Conservation (phyloP, 2,888 invertebrate species). For the Pandemis corylana region DNA sequence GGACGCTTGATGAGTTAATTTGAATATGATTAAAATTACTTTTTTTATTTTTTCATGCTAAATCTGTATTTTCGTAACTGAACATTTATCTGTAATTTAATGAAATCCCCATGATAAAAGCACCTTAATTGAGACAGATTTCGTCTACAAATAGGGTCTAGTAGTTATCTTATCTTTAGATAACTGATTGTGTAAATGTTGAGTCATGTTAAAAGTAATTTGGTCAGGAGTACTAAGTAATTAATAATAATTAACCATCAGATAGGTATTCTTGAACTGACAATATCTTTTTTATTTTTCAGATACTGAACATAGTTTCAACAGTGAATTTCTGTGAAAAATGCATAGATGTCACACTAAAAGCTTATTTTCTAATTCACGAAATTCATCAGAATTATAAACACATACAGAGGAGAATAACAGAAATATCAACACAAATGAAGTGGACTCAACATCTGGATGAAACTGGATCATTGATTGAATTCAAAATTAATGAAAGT, state of each 20-base stretch:
- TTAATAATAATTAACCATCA: neutral
- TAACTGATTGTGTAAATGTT: no score
- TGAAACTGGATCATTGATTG: conserved; percentile 25
- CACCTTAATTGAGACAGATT: no score
- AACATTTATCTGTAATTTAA: no score
- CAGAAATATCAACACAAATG: conserved; percentile 33
- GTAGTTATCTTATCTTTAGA: no score
- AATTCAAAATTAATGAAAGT: conserved; percentile 17
- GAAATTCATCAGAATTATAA: conserved; percentile 26
- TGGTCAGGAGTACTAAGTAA: no score
- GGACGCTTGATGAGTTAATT: no score
- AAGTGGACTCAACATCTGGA: conserved; percentile 32
- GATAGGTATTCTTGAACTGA: neutral
- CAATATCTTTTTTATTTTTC: conserved; percentile 20
- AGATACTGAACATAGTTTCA: conserved; percentile 25
- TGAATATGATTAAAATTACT: no score
- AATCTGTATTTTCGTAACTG: no score
- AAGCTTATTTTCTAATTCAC: conserved; percentile 14
- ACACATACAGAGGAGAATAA: conserved; percentile 23
- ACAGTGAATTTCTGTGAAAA: conserved; percentile 29
- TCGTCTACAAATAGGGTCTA: no score
- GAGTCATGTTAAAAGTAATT: no score
- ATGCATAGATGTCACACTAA: conserved; percentile 25
- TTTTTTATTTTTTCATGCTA: no score
- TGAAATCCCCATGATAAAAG: no score